Evolutionary conservation across 2,888 invertebrate genomes (phyloP), one percentile per base, ranked within the genome.

Genomic region (Stenodera caucasica): DNA sequence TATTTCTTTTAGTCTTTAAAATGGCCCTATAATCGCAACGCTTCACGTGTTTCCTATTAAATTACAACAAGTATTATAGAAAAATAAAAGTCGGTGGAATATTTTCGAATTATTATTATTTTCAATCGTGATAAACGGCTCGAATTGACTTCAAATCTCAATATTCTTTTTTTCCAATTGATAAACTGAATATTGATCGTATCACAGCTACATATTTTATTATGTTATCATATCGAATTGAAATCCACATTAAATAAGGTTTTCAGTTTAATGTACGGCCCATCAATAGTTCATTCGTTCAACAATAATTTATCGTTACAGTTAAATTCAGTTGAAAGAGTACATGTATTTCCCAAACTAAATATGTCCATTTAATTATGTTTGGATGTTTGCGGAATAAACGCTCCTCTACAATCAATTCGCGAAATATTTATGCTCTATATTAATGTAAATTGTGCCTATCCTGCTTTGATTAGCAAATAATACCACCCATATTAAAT

Each of bases 361-460:
- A 40, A 40, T 40, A 40, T 23, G 45, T 45, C 45, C 21, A 45
- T 45, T 45, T 23, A 45, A 23, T 45, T 45, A 45, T 21, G 45
- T 11, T 23, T 23, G 45, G 7, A 45, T 45, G 45, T 45, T 45
- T 45, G 45, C n/a, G 45, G 45, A 21, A 45, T 45, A 21, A 45
- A 45, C 18, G 21, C 23, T 3, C 21, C 23, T 11, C 21, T 26
- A 12, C 45, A 23, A 45, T 9, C 15, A 18, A 18, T 40, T 23
- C 18, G 23, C n/a, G n/a, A 45, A 45, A 23, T 23, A 23, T 45
- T 45, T 45, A 45, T 45, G 45, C 23, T 1, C 30, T 18, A 8
- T 40, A 40, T 11, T 7, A 14, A 8, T 40, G 18, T 40, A 5
- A 18, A 45, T 21, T 11, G 1, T 23, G 23, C n/a, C n/a, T 45